Conservation (phyloP, 2,797 vertebrate species). For the Pseudomugil tenellus region DNA sequence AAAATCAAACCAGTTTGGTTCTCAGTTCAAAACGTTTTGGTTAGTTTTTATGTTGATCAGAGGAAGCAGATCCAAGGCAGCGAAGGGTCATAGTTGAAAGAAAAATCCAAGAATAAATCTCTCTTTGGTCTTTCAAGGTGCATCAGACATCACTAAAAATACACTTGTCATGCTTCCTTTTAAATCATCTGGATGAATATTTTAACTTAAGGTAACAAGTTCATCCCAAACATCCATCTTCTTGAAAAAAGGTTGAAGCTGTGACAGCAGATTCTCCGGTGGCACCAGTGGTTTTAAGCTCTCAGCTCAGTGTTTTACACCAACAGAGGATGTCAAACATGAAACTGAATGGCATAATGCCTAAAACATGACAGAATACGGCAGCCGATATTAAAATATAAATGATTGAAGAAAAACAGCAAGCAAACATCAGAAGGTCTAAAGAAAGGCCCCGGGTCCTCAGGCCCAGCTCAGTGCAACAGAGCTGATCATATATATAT, state of each 20-base stretch:
- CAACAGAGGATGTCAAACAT: constrained; percentile 52
- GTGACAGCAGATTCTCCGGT: constrained; percentile 23
- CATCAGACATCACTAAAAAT: constrained; percentile 4
- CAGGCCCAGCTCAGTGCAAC: constrained; percentile 37
- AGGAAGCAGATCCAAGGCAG: constrained; percentile 14
- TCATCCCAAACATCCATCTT: background rate
- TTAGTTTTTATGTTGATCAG: constrained; percentile 14
- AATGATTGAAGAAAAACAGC: constrained; percentile 45
- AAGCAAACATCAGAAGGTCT: constrained; percentile 59
- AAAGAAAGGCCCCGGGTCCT: constrained; percentile 37
- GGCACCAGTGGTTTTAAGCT: constrained; percentile 29
- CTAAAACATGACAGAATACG: constrained; percentile 52
- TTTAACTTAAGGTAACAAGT: constrained; percentile 10
- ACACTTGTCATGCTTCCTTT: background rate
- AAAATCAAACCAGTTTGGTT: constrained; percentile 31
- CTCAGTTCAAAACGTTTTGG: constrained; percentile 11
- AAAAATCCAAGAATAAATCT: constrained; percentile 7
- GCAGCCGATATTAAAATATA: constrained; percentile 39
- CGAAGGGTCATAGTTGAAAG: constrained; percentile 10
- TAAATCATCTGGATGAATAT: background rate
- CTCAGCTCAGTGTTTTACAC: constrained; percentile 22
- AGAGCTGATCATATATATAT: constrained; percentile 38
- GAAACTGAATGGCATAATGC: constrained; percentile 50
- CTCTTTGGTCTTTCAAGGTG: constrained; percentile 5
- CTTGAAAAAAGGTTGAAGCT: background rate